Evolutionary conservation across 1,140 invertebrate genomes (phyloP).

Genomic region (Sitodiplosis mosellana): DNA sequence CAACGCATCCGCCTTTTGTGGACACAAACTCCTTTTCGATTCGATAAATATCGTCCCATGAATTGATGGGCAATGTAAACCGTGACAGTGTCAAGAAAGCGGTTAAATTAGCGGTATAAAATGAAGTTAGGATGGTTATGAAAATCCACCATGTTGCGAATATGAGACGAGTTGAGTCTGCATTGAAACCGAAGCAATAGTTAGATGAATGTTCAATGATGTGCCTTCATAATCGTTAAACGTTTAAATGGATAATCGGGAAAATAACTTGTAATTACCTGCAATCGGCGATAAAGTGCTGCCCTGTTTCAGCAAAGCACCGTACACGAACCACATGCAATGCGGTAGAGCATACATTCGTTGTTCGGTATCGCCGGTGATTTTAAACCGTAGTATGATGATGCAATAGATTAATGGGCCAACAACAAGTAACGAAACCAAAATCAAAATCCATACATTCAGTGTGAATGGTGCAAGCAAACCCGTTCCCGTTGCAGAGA

Average conservation of each 20-base stretch:
- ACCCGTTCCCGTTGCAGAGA: conserved; percentile 65
- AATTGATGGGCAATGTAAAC: conserved; percentile 57
- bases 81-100: conserved; percentile 70
- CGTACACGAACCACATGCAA: conserved; percentile 75
- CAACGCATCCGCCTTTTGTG: conserved; percentile 40
- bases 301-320: conserved; percentile 73
- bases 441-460: conserved; percentile 58
- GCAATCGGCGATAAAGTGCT: conserved; percentile 55
- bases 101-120: conserved; percentile 80
- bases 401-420: conserved; percentile 62
- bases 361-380: conserved; percentile 32
- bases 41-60: conserved; percentile 42
- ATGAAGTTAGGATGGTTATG: conserved; percentile 71
- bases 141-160: conserved; percentile 88
- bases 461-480: conserved; percentile 59
- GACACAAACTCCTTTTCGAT: conserved; percentile 49
- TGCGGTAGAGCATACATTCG: conserved; percentile 38
- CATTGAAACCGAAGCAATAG: conserved; percentile 6
- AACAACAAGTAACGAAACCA: conserved; percentile 47
- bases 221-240: background rate
- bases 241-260: too few species aligned
- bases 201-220: background rate
- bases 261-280: conserved; percentile 39
- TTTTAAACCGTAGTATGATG: conserved; percentile 37
- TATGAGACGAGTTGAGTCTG: conserved; percentile 61